Evolutionary conservation across 2,888 invertebrate genomes (phyloP), one percentile per base, ranked within the genome.

Genomic region (Griposia aprilina): DNA sequence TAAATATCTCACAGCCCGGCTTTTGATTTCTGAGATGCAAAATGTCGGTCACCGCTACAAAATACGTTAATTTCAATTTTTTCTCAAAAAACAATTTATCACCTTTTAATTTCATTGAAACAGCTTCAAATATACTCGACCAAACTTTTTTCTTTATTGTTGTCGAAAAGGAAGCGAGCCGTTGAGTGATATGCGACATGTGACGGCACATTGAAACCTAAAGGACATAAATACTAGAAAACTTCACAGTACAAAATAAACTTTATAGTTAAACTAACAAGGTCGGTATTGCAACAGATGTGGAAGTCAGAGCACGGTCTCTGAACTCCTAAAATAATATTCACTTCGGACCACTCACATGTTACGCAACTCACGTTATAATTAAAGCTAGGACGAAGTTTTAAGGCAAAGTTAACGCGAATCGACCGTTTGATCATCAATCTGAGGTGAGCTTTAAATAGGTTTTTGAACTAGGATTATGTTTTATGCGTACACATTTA

Each of bases 251-350:
- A 92, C 90, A 94, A 94, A 94, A 91, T 89, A 91, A 92, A 94
- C 95, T 93, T 89, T 95, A 94, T 87, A 84, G 82, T 86, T 87
- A 84, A 84, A 85, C 62, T 41, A 68, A 90, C 91, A 95, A 93
- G 93, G 93, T 93, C 89, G 92, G 89, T 89, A 90, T 89, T 88
- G 87, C 88, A 90, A 84, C 88, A 88, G 78, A 79, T 82, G 77
- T 79, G 80, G 81, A 74, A 86, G 89, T 85, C 86, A 81, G 83
- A 89, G 92, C 87, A 90, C 95, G 93, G 95, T 94, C 95, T 96
- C 93, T 95, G 95, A 96, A 96, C 95, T 96, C 96, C 94, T 96
- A 96, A 96, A 96, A 96, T 96, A 96, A 95, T 96, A 96, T 96
- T 96, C 95, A 96, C 96, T 94, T 94, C 93, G 93, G 94, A 93